phyloP scores from a whole-genome alignment of 2,888 invertebrate species.

The Itoplectis maculator region DNA sequence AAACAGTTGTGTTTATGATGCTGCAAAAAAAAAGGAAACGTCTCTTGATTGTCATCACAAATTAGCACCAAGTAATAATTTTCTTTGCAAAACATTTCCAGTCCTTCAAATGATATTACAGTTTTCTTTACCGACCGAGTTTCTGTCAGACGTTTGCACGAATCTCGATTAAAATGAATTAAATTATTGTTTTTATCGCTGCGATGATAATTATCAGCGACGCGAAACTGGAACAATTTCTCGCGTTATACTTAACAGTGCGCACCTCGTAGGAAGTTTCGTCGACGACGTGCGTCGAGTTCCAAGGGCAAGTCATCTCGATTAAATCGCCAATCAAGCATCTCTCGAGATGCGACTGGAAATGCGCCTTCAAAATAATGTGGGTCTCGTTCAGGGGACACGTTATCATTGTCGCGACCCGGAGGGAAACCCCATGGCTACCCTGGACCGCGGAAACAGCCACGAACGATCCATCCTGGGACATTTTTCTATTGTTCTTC shows the following conservation, averaged over 20 bases:
- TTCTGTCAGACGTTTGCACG: too few species aligned
- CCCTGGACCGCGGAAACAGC: neutral
- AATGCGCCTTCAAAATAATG: constrained; percentile 27
- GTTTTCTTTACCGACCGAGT: neutral
- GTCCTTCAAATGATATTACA: too few species aligned
- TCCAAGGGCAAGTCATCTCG: constrained; percentile 49
- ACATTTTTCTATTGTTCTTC: neutral
- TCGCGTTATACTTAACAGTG: too few species aligned
- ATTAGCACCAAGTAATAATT: too few species aligned
- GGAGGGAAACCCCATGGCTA: neutral
- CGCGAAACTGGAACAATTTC: too few species aligned
- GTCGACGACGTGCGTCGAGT: constrained; percentile 50
- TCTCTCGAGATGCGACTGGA: constrained; percentile 57
- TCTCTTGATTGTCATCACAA: too few species aligned
- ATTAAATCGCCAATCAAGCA: constrained; percentile 60
- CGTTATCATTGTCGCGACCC: constrained; percentile 25
- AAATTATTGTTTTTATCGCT: too few species aligned
- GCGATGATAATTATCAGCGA: too few species aligned
- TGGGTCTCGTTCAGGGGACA: constrained; percentile 59
- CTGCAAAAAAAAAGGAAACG: constrained; percentile 39
- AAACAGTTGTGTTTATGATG: constrained; percentile 48
- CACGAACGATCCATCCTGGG: neutral
- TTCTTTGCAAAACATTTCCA: too few species aligned
- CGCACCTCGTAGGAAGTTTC: constrained; percentile 61
- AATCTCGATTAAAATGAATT: too few species aligned